Percentiles rank a stretch among this genome's conserved stretches.
These are phyloP conservation scores for Parthenolecanium corni DNA, from an alignment of 2,888 invertebrate species.

Conservation along the genomic window DNA sequence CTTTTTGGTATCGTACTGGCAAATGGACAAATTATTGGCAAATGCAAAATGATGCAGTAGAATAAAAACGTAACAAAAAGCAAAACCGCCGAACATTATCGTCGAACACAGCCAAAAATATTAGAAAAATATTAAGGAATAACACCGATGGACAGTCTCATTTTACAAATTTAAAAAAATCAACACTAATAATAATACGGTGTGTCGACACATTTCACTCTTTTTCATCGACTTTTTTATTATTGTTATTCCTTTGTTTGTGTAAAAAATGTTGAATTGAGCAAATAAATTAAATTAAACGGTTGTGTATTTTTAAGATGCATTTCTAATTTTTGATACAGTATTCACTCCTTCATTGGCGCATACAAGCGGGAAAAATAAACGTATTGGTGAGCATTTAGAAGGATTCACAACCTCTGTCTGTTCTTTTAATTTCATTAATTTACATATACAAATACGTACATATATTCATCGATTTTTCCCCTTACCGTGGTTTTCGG, in stretches of 20 bases:
- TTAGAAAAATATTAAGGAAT: neutral
- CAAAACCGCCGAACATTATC: neutral
- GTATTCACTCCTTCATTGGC: neutral
- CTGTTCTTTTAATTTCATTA: slow-evolving; percentile 20
- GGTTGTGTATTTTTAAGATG: neutral
- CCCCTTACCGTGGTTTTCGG: neutral
- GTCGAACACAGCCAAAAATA: neutral
- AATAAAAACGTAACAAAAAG: neutral
- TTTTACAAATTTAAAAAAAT: too few relatives aligned
- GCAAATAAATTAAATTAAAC: neutral
- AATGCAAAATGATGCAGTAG: neutral
- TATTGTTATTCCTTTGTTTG: neutral
- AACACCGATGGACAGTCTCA: neutral
- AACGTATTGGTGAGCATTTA: neutral
- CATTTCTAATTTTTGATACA: neutral
- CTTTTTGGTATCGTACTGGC: slow-evolving; percentile 1
- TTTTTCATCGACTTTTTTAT: too few relatives aligned
- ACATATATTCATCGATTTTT: neutral
- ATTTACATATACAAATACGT: neutral
- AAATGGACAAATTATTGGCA: neutral
- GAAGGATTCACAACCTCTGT: slow-evolving; percentile 24
- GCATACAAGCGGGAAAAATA: neutral
- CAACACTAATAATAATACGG: too few relatives aligned
- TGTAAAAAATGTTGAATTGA: neutral
- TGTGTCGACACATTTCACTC: too few relatives aligned